Percentiles rank a stretch among this genome's conserved stretches.
Evolutionary conservation across 2,113 vertebrate species (phyloP).

Genomic region (Columba janthina): DNA sequence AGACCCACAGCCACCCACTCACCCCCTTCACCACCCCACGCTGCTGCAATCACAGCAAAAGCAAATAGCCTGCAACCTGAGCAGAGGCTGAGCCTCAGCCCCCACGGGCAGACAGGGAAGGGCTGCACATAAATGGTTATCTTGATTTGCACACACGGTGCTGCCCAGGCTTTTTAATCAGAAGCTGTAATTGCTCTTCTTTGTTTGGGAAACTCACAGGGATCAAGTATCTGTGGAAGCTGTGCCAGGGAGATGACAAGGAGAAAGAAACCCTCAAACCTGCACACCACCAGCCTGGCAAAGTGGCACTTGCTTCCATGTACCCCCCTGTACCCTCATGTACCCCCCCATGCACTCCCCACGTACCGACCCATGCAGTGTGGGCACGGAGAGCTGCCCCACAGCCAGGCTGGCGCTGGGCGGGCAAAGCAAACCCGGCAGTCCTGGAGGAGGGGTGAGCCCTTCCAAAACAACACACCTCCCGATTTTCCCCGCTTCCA

Average conservation of each 20-base stretch:
- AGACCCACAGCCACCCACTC: background rate
- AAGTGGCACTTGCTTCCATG: background rate
- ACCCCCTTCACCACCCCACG: background rate
- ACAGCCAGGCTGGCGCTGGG: background rate
- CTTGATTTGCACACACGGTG: background rate
- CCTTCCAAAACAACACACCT: background rate
- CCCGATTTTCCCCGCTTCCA: too few species aligned
- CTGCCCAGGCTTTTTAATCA: background rate
- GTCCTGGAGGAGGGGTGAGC: background rate
- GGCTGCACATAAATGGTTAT: background rate
- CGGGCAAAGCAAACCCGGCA: background rate
- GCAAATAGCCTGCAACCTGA: background rate
- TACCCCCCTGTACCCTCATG: background rate
- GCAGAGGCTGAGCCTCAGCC: background rate
- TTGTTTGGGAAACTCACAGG: background rate
- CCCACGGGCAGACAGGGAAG: background rate
- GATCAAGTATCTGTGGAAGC: background rate
- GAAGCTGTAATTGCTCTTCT: background rate
- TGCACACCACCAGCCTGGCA: background rate
- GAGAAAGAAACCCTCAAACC: background rate
- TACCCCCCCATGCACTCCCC: background rate
- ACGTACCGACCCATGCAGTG: rapidly evolving
- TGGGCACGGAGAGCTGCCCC: background rate
- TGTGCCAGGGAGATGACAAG: background rate
- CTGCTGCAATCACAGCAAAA: background rate